phyloP scores from a whole-genome alignment of 2,888 invertebrate genomes.

The Gortyna flavago region DNA sequence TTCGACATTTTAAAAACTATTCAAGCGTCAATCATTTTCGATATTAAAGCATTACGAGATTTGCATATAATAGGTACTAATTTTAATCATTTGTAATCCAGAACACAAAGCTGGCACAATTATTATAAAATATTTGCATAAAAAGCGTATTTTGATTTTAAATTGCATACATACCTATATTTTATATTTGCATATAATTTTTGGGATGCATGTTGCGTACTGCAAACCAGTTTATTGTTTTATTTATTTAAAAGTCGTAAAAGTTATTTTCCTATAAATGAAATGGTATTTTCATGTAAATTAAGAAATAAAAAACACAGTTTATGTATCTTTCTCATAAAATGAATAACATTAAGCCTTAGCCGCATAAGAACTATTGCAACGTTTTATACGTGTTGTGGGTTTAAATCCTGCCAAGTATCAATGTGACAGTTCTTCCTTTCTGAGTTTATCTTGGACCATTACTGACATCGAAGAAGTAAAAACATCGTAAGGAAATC shows the following conservation, averaged over 20 bases:
- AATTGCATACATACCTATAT: constrained; percentile 5
- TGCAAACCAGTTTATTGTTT: not conserved
- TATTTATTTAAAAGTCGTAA: not conserved
- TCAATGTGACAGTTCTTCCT: not conserved
- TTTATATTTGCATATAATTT: not conserved
- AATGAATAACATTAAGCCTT: not conserved
- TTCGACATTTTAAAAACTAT: not conserved
- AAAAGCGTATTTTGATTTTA: constrained; percentile 29
- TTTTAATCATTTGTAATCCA: constrained; percentile 8
- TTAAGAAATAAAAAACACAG: not conserved
- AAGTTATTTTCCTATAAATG: not conserved
- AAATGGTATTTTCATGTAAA: constrained; percentile 21
- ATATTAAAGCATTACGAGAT: constrained; percentile 27
- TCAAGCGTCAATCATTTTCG: constrained; percentile 30
- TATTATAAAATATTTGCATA: constrained; percentile 27
- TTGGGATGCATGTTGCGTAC: not conserved
- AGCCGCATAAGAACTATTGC: not conserved
- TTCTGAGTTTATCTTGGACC: not conserved
- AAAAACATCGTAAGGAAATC: not conserved
- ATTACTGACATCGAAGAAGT: not conserved
- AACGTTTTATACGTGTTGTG: not conserved
- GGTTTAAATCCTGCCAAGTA: not conserved
- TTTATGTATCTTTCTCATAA: constrained; percentile 16
- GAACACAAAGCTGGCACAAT: constrained; percentile 21
- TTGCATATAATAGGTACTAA: constrained; percentile 17